A percentile compares a stretch with the other conserved stretches of the same genome.
Evolutionary conservation across 2,797 vertebrate genomes (phyloP).

Genomic region (Petrocephalus schoutedeni): DNA sequence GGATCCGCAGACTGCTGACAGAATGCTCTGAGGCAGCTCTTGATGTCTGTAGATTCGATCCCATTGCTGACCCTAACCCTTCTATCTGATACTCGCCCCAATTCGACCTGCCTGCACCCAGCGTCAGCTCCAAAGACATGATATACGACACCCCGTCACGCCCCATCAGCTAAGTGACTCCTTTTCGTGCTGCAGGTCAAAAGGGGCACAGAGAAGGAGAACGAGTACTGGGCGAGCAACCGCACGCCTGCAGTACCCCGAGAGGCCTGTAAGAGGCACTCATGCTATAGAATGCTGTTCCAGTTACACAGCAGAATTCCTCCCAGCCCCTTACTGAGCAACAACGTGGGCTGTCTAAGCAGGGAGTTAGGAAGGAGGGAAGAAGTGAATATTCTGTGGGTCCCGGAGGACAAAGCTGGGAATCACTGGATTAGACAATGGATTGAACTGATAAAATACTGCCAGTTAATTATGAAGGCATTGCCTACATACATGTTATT

Average conservation of each 20-base stretch:
- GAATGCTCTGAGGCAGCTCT: neutral
- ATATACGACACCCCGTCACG: neutral
- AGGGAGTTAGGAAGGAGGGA: neutral
- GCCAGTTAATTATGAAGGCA: too few relatives aligned
- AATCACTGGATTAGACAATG: too few relatives aligned
- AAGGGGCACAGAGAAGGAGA: neutral
- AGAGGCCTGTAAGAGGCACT: neutral
- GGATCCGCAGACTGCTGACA: neutral
- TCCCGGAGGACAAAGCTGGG: too few relatives aligned
- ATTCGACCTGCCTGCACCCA: neutral
- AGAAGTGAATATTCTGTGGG: too few relatives aligned
- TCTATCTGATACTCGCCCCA: neutral
- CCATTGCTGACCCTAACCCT: neutral
- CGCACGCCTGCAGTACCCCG: neutral
- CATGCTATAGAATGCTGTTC: neutral
- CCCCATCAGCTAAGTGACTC: neutral
- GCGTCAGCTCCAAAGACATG: neutral
- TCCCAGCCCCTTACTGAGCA: too few relatives aligned
- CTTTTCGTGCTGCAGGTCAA: neutral
- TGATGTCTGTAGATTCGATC: neutral
- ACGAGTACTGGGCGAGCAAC: neutral
- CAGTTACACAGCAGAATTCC: neutral
- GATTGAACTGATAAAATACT: too few relatives aligned
- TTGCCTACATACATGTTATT: too few relatives aligned
- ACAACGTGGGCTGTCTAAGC: too few relatives aligned